These are phyloP conservation scores for Xiphophorus hellerii DNA, from an alignment of 2,113 vertebrate genomes.

Conservation along the genomic window DNA sequence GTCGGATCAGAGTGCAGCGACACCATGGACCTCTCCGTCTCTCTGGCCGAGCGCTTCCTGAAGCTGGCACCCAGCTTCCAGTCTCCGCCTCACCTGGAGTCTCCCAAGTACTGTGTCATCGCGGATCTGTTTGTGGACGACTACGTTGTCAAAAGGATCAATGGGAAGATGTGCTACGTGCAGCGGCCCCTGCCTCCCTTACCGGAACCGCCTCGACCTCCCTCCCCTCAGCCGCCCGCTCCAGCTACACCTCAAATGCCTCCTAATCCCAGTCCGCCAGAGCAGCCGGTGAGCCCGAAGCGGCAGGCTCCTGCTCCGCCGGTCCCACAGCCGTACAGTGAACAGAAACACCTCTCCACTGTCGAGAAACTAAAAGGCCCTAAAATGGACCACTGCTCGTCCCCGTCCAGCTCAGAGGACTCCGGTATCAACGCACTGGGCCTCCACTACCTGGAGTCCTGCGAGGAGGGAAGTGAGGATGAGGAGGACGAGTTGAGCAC, in stretches of 20 bases:
- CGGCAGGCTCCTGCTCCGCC: slow-evolving; percentile 39
- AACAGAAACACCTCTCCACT: slow-evolving; percentile 62
- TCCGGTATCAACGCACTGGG: slow-evolving; percentile 95
- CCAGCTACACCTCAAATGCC: slow-evolving; percentile 37
- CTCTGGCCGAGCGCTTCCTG: slow-evolving; percentile 91
- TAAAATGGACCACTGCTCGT: slow-evolving; percentile 94
- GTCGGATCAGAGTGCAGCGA: slow-evolving; percentile 80
- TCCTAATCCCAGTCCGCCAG: slow-evolving; percentile 30
- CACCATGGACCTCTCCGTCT: slow-evolving; percentile 91
- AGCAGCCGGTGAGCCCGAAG: slow-evolving; percentile 10
- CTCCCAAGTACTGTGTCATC: slow-evolving; percentile 93
- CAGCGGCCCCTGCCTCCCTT: slow-evolving; percentile 84
- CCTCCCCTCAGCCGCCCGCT: slow-evolving; percentile 46
- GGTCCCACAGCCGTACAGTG: slow-evolving; percentile 27
- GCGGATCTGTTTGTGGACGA: slow-evolving; percentile 95
- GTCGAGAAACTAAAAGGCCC: slow-evolving; percentile 84
- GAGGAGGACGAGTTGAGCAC: slow-evolving; percentile 79
- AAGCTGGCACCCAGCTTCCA: slow-evolving; percentile 91
- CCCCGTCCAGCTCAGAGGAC: slow-evolving; percentile 96
- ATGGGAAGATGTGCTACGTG: slow-evolving; percentile 98
- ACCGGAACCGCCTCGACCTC: slow-evolving; percentile 60
- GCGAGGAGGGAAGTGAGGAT: slow-evolving; percentile 93
- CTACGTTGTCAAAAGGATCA: slow-evolving; percentile 96
- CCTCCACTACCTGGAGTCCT: slow-evolving; percentile 91
- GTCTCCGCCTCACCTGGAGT: slow-evolving; percentile 88